A percentile compares a stretch with the other conserved stretches of the same genome.
Conservation (phyloP, 2,888 invertebrate genomes). For the Cephus rjabovi region DNA sequence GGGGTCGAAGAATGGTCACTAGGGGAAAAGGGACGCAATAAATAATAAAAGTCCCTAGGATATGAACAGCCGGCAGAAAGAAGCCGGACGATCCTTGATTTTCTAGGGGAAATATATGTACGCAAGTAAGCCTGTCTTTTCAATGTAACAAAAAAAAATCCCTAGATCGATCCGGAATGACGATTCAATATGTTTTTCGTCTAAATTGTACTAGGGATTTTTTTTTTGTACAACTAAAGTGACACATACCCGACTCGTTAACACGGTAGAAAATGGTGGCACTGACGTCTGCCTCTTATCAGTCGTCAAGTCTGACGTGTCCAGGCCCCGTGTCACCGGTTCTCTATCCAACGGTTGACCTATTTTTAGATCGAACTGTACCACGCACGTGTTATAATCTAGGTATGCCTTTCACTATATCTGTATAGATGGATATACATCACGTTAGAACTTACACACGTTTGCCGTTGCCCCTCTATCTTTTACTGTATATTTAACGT, state of each 20-base stretch:
- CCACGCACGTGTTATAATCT: not conserved
- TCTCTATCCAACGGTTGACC: not conserved
- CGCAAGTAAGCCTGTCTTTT: not conserved
- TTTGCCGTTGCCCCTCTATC: not conserved
- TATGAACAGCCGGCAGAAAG: not conserved
- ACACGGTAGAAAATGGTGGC: not conserved
- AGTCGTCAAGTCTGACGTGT: not conserved
- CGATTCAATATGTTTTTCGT: not conserved
- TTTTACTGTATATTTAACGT: not conserved
- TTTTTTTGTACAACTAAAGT: not conserved
- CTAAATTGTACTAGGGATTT: not conserved
- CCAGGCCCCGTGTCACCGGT: not conserved
- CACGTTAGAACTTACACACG: not conserved
- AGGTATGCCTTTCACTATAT: not conserved
- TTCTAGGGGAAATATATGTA: not conserved
- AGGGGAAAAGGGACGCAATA: not conserved
- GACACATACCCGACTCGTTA: rapidly evolving
- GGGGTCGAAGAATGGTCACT: not conserved
- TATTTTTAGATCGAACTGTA: not conserved
- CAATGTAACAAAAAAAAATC: not conserved
- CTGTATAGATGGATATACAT: not conserved
- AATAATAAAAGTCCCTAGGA: not conserved
- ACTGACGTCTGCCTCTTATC: slow-evolving; percentile 1
- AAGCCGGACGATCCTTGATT: not conserved
- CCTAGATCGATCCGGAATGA: not conserved